A percentile compares a stretch with the other conserved stretches of the same genome.
These are phyloP conservation scores for Thinocorus orbignyianus DNA, from an alignment of 2,113 vertebrate species.

Conservation along the genomic window DNA sequence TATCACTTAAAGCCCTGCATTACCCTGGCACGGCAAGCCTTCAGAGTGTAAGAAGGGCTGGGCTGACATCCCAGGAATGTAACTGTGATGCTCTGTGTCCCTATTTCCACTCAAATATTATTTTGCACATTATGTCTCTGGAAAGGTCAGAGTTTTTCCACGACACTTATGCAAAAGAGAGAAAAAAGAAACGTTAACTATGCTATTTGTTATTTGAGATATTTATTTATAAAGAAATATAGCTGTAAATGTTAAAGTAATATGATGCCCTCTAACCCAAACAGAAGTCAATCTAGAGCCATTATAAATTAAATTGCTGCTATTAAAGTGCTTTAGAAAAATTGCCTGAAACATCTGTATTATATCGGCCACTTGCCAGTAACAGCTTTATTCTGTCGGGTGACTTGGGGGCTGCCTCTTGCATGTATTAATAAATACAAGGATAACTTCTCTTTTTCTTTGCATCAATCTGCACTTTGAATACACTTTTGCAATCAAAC, in stretches of 20 bases:
- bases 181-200: slow-evolving; percentile 68
- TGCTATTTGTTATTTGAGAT: slow-evolving; percentile 79
- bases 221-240: slow-evolving; percentile 81
- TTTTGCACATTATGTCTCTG: slow-evolving; percentile 80
- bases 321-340: slow-evolving; percentile 85
- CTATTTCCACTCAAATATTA: slow-evolving; percentile 72
- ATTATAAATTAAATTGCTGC: slow-evolving; percentile 81
- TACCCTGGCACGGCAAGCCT: slow-evolving; percentile 54
- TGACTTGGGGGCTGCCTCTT: slow-evolving; percentile 80
- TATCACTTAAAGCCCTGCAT: slow-evolving; percentile 37
- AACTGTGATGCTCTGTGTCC: slow-evolving; percentile 76
- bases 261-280: slow-evolving; percentile 74
- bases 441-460: slow-evolving; percentile 52
- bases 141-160: slow-evolving; percentile 74
- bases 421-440: slow-evolving; percentile 78
- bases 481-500: slow-evolving; percentile 72
- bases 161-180: slow-evolving; percentile 80
- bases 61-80: slow-evolving; percentile 68
- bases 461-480: slow-evolving; percentile 79
- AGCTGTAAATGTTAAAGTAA: slow-evolving; percentile 79
- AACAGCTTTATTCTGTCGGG: slow-evolving; percentile 83
- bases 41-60: slow-evolving; percentile 44
- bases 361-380: slow-evolving; percentile 78
- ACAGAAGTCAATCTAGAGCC: slow-evolving; percentile 77
- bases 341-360: slow-evolving; percentile 80